phyloP scores from a whole-genome alignment of 1,140 invertebrate genomes.

The Papilio polyxenes region DNA sequence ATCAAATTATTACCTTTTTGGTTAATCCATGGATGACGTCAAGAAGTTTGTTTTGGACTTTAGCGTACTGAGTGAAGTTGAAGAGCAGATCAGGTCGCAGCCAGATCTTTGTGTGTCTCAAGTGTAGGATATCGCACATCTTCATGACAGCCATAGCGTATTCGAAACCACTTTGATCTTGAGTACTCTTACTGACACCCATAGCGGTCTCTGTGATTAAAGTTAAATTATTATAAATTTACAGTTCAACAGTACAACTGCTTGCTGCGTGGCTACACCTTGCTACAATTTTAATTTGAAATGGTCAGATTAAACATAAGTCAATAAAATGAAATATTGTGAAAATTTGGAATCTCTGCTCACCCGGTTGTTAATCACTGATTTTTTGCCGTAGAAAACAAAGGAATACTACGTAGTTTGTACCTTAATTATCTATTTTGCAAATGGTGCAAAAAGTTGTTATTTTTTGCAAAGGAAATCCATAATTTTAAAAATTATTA shows the following conservation, averaged over 20 bases:
- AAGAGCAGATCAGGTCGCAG: constrained; percentile 91
- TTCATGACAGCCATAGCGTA: constrained; percentile 93
- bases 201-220: constrained; percentile 87
- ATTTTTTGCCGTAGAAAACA: too few relatives aligned
- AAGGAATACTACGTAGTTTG: too few relatives aligned
- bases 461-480: too few relatives aligned
- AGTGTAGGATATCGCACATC: constrained; percentile 90
- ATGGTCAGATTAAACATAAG: too few relatives aligned
- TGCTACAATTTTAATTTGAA: too few relatives aligned
- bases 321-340: too few relatives aligned
- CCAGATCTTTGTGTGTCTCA: constrained; percentile 92
- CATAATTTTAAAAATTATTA: too few relatives aligned
- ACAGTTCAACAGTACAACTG: neutral
- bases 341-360: too few relatives aligned
- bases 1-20: constrained; percentile 79
- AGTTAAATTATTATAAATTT: neutral
- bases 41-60: constrained; percentile 87
- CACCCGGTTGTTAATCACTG: too few relatives aligned
- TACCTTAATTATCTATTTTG: too few relatives aligned
- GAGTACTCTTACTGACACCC: constrained; percentile 89
- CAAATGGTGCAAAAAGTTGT: too few relatives aligned
- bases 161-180: constrained; percentile 88
- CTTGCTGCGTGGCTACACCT: too few relatives aligned
- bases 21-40: constrained; percentile 93
- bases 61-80: constrained; percentile 87